Percentiles rank a stretch among this genome's conserved stretches.
Evolutionary conservation across 1,140 invertebrate species (phyloP).

Genomic region (Brachionus calyciflorus): DNA sequence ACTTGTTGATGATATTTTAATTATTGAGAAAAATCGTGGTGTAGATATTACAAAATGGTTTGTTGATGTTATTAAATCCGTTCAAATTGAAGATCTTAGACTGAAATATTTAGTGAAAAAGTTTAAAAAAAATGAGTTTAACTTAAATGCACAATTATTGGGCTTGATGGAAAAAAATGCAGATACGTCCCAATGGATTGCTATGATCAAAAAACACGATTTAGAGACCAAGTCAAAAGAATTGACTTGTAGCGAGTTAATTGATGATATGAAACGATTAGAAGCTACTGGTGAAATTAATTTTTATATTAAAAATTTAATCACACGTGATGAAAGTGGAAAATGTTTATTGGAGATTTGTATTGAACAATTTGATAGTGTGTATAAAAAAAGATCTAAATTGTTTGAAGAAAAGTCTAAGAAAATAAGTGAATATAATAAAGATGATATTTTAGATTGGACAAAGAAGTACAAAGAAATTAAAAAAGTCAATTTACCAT

Average conservation of each 20-base stretch:
- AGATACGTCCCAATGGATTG: background rate
- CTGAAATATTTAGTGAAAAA: background rate
- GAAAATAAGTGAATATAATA: background rate
- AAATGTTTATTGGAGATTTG: background rate
- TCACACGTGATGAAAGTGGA: background rate
- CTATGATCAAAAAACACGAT: background rate
- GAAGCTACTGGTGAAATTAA: constrained; percentile 18
- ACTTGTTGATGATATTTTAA: background rate
- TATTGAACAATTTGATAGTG: background rate
- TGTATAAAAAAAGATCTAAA: background rate
- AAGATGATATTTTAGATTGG: background rate
- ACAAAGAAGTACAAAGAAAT: background rate
- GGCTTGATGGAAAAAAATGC: background rate
- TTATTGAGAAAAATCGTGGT: background rate
- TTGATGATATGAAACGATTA: background rate
- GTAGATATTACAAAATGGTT: background rate
- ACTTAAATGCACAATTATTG: background rate
- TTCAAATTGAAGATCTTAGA: constrained; percentile 5
- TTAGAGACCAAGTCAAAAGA: background rate
- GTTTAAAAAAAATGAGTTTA: constrained; percentile 9
- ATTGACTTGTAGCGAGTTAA: background rate
- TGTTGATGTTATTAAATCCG: background rate
- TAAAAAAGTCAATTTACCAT: background rate
- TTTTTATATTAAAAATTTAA: background rate
- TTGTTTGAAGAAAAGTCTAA: background rate